These are phyloP conservation scores for Erpobdella octoculata DNA, from an alignment of 2,888 invertebrate genomes.

Conservation along the genomic window DNA sequence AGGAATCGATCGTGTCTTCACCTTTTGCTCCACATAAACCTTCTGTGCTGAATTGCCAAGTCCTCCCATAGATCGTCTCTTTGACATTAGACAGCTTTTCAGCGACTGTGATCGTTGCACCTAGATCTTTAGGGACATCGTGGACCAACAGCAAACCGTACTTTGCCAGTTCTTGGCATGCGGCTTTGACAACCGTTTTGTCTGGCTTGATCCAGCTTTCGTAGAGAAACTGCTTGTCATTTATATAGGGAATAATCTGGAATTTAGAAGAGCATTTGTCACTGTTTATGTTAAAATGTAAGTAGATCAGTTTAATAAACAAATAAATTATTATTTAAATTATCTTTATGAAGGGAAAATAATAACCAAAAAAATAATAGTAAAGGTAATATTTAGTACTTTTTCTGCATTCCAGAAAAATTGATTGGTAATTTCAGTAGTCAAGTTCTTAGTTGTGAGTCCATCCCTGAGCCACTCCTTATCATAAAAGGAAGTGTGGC, in stretches of 20 bases:
- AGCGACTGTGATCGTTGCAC: slow-evolving; percentile 57
- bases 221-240: neutral
- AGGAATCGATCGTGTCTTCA: slow-evolving; percentile 62
- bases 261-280: neutral
- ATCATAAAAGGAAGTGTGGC: slow-evolving; percentile 40
- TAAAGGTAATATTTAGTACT: neutral
- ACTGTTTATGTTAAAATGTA: neutral
- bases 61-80: slow-evolving; percentile 64
- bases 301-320: too few species aligned
- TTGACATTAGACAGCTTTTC: slow-evolving; percentile 57
- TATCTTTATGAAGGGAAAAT: neutral
- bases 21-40: slow-evolving; percentile 46
- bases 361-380: neutral
- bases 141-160: slow-evolving; percentile 40
- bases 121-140: slow-evolving; percentile 38
- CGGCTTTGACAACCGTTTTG: slow-evolving; percentile 37
- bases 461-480: slow-evolving; percentile 39
- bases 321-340: too few species aligned
- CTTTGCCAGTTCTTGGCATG: slow-evolving; percentile 37
- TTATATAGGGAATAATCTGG: neutral
- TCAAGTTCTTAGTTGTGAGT: neutral
- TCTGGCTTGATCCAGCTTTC: slow-evolving; percentile 36
- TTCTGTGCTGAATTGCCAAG: slow-evolving; percentile 61
- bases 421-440: neutral
- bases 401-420: neutral